These are phyloP conservation scores for Thymelicus lineola DNA, from an alignment of 2,888 invertebrate genomes.

Conservation along the genomic window DNA sequence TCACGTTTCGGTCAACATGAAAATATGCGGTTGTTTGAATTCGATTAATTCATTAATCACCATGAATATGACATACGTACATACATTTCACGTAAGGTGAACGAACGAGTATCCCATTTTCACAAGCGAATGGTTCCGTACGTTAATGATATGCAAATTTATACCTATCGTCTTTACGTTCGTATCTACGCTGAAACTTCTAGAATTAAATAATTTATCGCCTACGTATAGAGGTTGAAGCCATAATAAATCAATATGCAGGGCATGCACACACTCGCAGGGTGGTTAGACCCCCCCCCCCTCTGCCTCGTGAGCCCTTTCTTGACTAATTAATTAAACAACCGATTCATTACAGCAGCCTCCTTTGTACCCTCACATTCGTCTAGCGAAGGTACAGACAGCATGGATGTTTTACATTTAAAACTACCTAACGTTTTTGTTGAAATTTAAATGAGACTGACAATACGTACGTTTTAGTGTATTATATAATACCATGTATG, in stretches of 20 bases:
- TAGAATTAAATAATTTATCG: conserved; percentile 83
- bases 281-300: conserved; percentile 50
- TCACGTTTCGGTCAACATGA: too few relatives aligned
- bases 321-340: conserved; percentile 90
- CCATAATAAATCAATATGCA: conserved; percentile 85
- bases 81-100: not conserved
- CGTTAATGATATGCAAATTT: conserved; percentile 31
- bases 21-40: not conserved
- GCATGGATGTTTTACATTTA: conserved; percentile 53
- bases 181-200: conserved; percentile 68
- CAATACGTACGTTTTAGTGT: not conserved
- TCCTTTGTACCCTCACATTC: conserved; percentile 83
- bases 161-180: conserved; percentile 15
- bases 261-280: conserved; percentile 75
- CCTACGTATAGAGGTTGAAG: conserved; percentile 66
- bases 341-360: conserved; percentile 89
- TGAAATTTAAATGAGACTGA: conserved; percentile 2
- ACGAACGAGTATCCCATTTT: too few relatives aligned
- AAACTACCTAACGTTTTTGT: conserved; percentile 23
- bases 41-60: not conserved
- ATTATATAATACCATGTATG: too few relatives aligned
- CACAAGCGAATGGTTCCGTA: not conserved
- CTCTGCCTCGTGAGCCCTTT: conserved; percentile 66
- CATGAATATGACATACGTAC: too few relatives aligned
- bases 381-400: conserved; percentile 72